A percentile compares a stretch with the other conserved stretches of the same genome.
phyloP scores from a whole-genome alignment of 2,888 invertebrate genomes.

The Hirtodrosophila cameraria region DNA sequence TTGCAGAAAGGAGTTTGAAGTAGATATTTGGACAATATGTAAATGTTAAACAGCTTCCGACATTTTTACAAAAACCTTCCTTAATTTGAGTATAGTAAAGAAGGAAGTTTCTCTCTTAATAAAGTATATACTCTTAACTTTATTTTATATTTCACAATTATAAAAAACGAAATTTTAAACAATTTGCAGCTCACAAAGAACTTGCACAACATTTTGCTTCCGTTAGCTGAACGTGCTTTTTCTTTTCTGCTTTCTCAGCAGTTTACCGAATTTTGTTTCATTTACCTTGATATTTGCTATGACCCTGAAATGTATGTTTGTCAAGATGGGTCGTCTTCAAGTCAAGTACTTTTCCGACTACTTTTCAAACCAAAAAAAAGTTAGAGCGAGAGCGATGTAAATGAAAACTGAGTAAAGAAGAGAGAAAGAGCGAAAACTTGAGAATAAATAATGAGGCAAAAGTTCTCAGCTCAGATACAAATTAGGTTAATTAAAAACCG shows the following conservation, averaged over 20 bases:
- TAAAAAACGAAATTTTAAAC: too few species aligned
- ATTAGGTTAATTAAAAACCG: slow-evolving; percentile 79
- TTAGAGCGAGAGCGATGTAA: neutral
- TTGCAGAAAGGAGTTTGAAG: too few species aligned
- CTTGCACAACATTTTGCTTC: too few species aligned
- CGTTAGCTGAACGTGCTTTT: neutral
- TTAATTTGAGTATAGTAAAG: too few species aligned
- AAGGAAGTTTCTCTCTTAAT: too few species aligned
- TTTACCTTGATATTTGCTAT: slow-evolving; percentile 1
- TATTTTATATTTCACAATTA: too few species aligned
- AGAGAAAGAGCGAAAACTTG: slow-evolving; percentile 22
- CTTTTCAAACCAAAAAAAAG: neutral
- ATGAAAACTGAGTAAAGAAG: neutral
- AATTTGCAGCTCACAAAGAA: too few species aligned
- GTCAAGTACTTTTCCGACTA: slow-evolving; percentile 4
- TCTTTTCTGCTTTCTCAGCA: neutral
- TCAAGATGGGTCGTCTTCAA: slow-evolving; percentile 1
- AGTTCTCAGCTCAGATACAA: slow-evolving; percentile 60
- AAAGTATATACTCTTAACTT: too few species aligned
- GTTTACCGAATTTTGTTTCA: neutral
- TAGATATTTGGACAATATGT: too few species aligned
- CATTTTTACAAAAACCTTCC: too few species aligned
- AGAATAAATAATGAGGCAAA: slow-evolving; percentile 49
- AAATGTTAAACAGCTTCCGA: too few species aligned
- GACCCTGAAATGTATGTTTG: slow-evolving; percentile 17